Percentiles rank a stretch among this genome's conserved stretches.
These are phyloP conservation scores for Mechanitis mazaeus DNA, from an alignment of 2,888 invertebrate species.

Conservation along the genomic window DNA sequence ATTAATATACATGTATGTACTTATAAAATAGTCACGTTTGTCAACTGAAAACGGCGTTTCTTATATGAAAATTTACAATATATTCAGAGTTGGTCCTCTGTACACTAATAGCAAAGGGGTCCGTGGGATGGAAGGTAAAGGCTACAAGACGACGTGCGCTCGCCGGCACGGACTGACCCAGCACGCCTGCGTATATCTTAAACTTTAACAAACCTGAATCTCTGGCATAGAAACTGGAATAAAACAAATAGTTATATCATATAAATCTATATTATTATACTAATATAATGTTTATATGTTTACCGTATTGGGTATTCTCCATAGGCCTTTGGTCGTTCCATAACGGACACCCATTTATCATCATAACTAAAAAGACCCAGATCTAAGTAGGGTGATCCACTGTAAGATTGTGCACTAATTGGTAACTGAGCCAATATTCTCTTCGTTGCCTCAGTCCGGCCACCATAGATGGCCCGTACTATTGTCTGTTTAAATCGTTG, in stretches of 20 bases:
- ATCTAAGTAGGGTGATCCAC: slow-evolving; percentile 95
- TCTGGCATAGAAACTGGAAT: slow-evolving; percentile 85
- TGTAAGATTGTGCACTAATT: slow-evolving; percentile 95
- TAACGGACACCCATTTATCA: slow-evolving; percentile 95
- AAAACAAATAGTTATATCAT: not conserved
- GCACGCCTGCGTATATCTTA: slow-evolving; percentile 91
- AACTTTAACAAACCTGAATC: slow-evolving; percentile 89
- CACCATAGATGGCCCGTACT: slow-evolving; percentile 92
- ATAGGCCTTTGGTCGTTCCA: slow-evolving; percentile 96
- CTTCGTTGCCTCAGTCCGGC: slow-evolving; percentile 91
- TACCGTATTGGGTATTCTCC: slow-evolving; percentile 94
- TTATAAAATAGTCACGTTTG: slow-evolving; percentile 17
- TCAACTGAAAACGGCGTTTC: slow-evolving; percentile 77
- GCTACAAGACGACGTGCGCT: slow-evolving; percentile 89
- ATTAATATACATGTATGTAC: slow-evolving; percentile 6
- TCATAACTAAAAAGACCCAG: slow-evolving; percentile 94
- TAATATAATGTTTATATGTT: slow-evolving; percentile 17
- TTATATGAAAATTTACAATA: slow-evolving; percentile 95
- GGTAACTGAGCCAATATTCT: slow-evolving; percentile 93
- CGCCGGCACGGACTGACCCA: slow-evolving; percentile 81
- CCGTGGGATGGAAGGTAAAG: slow-evolving; percentile 96
- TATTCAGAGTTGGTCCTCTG: slow-evolving; percentile 95
- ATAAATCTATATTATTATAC: not conserved
- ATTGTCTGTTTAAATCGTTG: slow-evolving; percentile 92
- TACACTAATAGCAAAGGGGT: slow-evolving; percentile 96